Base-by-base conservation (phyloP, 2,113 vertebrate species). In the Syngnathoides biaculeatus region DNA sequence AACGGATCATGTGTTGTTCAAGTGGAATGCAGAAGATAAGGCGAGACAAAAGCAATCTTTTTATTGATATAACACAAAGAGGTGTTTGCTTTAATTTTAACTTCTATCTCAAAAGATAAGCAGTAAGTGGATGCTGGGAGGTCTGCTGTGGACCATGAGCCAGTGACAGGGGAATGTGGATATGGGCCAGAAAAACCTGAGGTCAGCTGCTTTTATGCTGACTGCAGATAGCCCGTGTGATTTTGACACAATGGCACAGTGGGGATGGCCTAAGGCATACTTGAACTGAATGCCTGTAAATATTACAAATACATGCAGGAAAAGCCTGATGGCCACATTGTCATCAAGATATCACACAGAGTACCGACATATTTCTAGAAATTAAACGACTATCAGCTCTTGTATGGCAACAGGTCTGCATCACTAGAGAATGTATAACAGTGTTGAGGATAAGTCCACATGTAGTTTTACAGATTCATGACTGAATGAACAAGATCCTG, bases 171-270 rank as follows among this genome's bases (percentile, higher is more conserved):
- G 69, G 61, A 63, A 64, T 13, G 69, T 68, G 81, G 78, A 68
- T 71, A 78, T 82, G 12, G 52, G 56, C 74, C 42, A 48, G 67
- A 80, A 81, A 77, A 80, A 71, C 15, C 60, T 66, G 38, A 73
- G 84, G 74, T 90, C 84, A 86, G 86, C 85, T 83, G 85, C 22
- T 80, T 87, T 87, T 85, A 53, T 80, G 87, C 86, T 82, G 85
- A 88, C 27, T 26, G 55, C 73, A 5, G 77, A 43, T 57, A 45
- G 77, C 72, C 67, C 19, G 59, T 50, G 72, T 60, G 67, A 13
- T 42, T 73, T 57, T 71, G 83, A 81, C 80, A 64, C 6, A 13
- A 61, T 56, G 73, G 55, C 73, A 68, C 75, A 74, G 48, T 71
- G 40, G 0, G 30, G 71, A 71, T 43, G 63, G 50, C 68, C 65